Percentiles rank a stretch among this genome's conserved stretches.
Conservation (phyloP, 2,113 vertebrate species). For the Galemys pyrenaicus region DNA sequence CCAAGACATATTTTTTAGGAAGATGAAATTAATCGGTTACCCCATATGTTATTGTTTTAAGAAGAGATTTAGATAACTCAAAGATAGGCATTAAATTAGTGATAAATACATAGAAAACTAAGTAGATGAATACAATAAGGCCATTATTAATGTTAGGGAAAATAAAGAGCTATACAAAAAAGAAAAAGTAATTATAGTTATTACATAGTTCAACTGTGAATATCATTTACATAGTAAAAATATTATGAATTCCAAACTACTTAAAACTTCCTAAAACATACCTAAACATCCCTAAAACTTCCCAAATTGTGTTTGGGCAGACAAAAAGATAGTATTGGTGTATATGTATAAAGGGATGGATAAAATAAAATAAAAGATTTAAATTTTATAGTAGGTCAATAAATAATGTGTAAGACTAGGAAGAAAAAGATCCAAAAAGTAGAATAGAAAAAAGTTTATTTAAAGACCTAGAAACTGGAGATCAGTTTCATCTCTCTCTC, state of each 20-base stretch:
- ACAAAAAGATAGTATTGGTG: not conserved
- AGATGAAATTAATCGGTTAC: not conserved
- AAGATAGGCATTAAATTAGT: not conserved
- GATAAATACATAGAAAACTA: constrained; percentile 30
- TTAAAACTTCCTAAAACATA: constrained; percentile 34
- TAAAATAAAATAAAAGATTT: constrained; percentile 53
- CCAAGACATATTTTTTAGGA: not conserved
- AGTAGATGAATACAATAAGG: not conserved
- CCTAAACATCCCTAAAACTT: too few species aligned
- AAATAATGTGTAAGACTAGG: constrained; percentile 30
- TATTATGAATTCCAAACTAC: constrained; percentile 48
- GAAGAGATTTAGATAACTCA: not conserved
- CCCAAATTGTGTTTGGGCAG: constrained; percentile 30
- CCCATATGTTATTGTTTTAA: not conserved
- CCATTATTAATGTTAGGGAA: constrained; percentile 40
- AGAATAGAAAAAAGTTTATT: constrained; percentile 1
- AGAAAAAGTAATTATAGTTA: constrained; percentile 32
- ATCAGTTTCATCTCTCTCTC: too few species aligned
- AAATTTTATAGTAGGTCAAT: constrained; percentile 52
- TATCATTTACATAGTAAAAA: constrained; percentile 36
- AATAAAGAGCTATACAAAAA: not conserved
- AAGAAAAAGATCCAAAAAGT: not conserved
- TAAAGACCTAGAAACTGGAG: constrained; percentile 44
- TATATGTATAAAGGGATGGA: not conserved
- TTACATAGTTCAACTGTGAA: constrained; percentile 5